Evolutionary conservation across 37 sponge, comb jelly and placozoan species (phyloP).

Genomic region (Spongilla lacustris): DNA sequence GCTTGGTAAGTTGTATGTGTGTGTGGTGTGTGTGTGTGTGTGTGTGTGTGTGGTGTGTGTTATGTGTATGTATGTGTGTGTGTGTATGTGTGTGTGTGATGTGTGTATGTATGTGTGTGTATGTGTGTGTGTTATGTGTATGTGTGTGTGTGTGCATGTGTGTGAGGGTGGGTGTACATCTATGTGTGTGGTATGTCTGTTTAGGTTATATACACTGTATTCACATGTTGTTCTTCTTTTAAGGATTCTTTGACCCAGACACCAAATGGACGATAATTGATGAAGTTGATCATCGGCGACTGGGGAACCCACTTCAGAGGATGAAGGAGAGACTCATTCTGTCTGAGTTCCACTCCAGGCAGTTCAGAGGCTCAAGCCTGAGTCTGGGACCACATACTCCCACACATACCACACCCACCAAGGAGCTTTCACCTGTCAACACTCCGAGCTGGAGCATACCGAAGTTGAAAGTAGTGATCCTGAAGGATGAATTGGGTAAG

Average conservation of each 20-base stretch:
- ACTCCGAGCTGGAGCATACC: constrained; percentile 40
- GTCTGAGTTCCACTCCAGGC: constrained; percentile 21
- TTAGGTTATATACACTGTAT: background rate
- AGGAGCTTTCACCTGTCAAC: no score
- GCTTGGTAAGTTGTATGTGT: constrained; percentile 11
- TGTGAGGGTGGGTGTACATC: background rate
- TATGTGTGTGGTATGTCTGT: background rate
- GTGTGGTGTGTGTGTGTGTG: background rate
- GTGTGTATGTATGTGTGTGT: background rate
- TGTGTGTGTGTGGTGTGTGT: background rate
- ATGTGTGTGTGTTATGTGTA: background rate
- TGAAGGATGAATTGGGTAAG: constrained; percentile 54
- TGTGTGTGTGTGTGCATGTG: background rate
- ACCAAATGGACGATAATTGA: constrained; percentile 41
- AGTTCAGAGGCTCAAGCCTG: background rate
- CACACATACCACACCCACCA: constrained; percentile 15
- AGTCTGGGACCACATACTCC: constrained; percentile 48
- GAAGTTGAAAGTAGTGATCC: constrained; percentile 36
- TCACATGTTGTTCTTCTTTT: no score
- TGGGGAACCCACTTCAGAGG: constrained; percentile 20
- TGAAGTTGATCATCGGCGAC: background rate
- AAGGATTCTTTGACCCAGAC: constrained; percentile 4
- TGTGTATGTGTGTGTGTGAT: background rate
- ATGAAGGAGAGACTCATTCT: constrained; percentile 29
- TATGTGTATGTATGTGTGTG: background rate